Evolutionary conservation across 2,888 invertebrate genomes (phyloP), one percentile per base, ranked within the genome.

Genomic region (Toxonevra muliebris): DNA sequence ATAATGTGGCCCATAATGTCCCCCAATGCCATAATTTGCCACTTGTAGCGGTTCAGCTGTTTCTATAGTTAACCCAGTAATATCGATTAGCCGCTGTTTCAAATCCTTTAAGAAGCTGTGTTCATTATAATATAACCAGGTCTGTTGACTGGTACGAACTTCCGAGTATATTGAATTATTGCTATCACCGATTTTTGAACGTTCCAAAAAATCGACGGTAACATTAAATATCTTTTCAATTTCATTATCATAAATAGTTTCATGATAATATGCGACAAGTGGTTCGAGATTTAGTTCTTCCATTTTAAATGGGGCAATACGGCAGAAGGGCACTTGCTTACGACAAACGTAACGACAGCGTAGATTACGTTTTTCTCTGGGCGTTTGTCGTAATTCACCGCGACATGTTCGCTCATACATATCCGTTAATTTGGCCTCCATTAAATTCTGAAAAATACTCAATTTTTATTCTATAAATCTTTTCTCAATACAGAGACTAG

Each of bases 361-460:
- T 10, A 82, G 74, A 4, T 73, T 59, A 0, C 76, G 73, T 61
- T 80, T 78, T 65, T 85, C 79, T 66, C 77, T 79, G 61, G 75
- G 79, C 50, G 83, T 84, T 77, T 86, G 88, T 72, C 77, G 86
- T 80, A 83, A 76, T 71, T 88, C 88, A 9, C 87, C 87, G 3
- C 88, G 85, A 72, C 89, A 89, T 1, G 76, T 74, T 4, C 67
- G 63, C 7, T 69, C 70, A 55, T 74, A 77, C 0, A 77, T 66
- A 1, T 66, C 30, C 30, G 2, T 30, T 7, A 30, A 30, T 30
- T 30, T 30, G 7, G 30, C 30, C 2, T 30, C 30, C 30, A 30
- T 30, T 30, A 30, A 30, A 30, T 2, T 30, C 30, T 30, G 7
- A 30, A 30, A 30, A 2, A 30, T 4, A 30, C 7, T 2, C 2